A percentile compares a stretch with the other conserved stretches of the same genome.
Conservation (phyloP, 2,888 invertebrate genomes). For the Microctonus brassicae region DNA sequence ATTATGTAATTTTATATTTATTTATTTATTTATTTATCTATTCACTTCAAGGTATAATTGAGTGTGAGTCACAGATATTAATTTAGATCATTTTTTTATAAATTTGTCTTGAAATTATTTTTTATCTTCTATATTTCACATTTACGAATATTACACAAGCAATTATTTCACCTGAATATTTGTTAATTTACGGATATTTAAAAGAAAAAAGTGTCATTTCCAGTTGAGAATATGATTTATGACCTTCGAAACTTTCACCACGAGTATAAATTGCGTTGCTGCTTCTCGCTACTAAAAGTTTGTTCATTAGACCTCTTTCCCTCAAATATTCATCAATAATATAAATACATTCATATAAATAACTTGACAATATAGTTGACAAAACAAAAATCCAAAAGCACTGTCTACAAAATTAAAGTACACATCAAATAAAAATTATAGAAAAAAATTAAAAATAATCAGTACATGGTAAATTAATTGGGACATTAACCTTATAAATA, state of each 20-base stretch:
- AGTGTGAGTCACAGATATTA: neutral
- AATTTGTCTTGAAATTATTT: neutral
- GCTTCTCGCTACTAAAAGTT: neutral
- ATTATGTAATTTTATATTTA: too few relatives aligned
- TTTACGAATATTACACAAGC: neutral
- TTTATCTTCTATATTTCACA: neutral
- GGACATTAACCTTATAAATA: neutral
- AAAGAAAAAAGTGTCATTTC: neutral
- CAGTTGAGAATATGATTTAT: conserved; percentile 24
- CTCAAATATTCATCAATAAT: neutral
- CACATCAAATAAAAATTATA: too few relatives aligned
- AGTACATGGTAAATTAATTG: neutral
- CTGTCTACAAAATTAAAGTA: too few relatives aligned
- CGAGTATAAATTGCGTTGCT: conserved; percentile 19
- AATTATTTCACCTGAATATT: neutral
- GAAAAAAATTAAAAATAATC: too few relatives aligned
- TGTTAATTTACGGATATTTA: neutral
- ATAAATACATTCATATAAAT: too few relatives aligned
- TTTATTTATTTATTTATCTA: neutral
- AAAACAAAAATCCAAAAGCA: too few relatives aligned
- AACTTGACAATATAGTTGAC: too few relatives aligned
- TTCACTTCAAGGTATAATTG: neutral
- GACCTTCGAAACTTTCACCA: conserved; percentile 30
- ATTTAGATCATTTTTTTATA: neutral
- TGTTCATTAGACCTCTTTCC: neutral